Conservation (phyloP, 2,113 vertebrate species). For the Zosterops pallidus region DNA sequence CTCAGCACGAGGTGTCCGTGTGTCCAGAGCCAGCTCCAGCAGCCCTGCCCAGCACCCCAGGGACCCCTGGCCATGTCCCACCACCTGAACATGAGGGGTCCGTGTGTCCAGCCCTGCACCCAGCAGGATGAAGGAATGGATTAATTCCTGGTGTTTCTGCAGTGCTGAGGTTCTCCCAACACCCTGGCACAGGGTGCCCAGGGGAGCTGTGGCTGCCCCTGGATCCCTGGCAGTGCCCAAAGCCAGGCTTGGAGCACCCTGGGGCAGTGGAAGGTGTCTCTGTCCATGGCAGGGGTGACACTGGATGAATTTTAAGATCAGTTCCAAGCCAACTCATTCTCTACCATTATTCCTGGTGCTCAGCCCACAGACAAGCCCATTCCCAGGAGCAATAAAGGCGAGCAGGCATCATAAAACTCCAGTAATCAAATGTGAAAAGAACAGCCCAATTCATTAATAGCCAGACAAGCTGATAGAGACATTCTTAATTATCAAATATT, state of each 20-base stretch:
- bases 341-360: not conserved
- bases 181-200: not conserved
- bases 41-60: not conserved
- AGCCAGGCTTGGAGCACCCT: not conserved
- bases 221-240: not conserved
- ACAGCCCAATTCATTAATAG: slow-evolving; percentile 73
- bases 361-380: not conserved
- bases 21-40: not conserved
- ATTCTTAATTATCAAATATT: slow-evolving; percentile 68
- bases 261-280: not conserved
- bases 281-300: not conserved
- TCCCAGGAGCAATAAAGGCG: slow-evolving; percentile 55
- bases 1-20: fast-evolving
- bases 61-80: not conserved
- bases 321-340: not conserved
- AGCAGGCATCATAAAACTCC: slow-evolving; percentile 55
- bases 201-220: not conserved
- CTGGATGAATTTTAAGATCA: not conserved
- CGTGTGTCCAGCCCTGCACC: not conserved
- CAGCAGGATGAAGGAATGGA: not conserved
- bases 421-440: slow-evolving; percentile 71
- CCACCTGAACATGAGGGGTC: fast-evolving
- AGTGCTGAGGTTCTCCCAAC: not conserved
- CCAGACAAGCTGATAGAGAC: slow-evolving; percentile 67
- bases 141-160: not conserved